phyloP scores from a whole-genome alignment of 2,113 vertebrate species.

The Tragelaphus imberbis region DNA sequence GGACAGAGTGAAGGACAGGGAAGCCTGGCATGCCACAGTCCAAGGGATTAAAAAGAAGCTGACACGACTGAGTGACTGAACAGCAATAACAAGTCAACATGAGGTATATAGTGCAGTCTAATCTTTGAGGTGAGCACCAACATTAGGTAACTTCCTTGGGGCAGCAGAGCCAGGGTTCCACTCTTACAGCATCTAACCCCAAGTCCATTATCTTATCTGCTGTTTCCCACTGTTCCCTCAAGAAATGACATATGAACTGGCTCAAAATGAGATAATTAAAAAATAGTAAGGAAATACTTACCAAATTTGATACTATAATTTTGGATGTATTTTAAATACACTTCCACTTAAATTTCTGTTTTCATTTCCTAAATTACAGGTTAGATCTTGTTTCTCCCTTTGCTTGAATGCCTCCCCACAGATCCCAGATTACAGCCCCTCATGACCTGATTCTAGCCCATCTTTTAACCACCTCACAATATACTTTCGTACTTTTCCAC shows the following conservation, averaged over 20 bases:
- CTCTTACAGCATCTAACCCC: not conserved
- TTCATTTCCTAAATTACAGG: not conserved
- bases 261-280: not conserved
- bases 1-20: not conserved
- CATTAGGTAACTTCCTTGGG: no score
- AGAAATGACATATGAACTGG: not conserved
- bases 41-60: not conserved
- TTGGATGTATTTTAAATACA: not conserved
- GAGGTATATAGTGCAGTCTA: not conserved
- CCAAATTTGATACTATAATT: not conserved
- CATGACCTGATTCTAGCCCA: fast-evolving
- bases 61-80: not conserved
- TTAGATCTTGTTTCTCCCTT: not conserved
- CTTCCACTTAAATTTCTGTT: not conserved
- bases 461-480: not conserved
- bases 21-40: not conserved
- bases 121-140: not conserved
- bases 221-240: no score
- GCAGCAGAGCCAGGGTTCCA: not conserved
- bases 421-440: not conserved
- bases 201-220: not conserved
- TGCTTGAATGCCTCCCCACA: not conserved
- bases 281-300: not conserved
- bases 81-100: not conserved
- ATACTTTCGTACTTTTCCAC: not conserved